Base-by-base conservation (phyloP, 1,140 invertebrate species). In the Saccostrea echinata region DNA sequence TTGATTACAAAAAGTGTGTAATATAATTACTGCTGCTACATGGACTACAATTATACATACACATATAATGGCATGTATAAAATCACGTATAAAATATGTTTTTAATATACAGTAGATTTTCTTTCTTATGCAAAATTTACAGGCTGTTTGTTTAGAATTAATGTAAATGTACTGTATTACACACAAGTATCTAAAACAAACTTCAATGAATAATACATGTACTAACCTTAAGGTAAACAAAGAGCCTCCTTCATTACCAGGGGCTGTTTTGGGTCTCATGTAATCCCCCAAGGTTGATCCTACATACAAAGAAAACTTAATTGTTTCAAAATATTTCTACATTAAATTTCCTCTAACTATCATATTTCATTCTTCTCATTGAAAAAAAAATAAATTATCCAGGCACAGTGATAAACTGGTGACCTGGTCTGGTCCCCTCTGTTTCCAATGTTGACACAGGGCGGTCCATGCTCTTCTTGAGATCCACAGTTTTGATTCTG, bases 191-290 rank as follows among this genome's bases (percentile, higher is more conserved):
- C 6, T 43, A 43, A 43, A 43, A 43, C 6, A 6, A 3, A 3
- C 35, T 43, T 43, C 1, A 3, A 43, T 43, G 35, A 6, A 9
- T 9, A 6, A 43, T 43, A 43, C 43, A 43, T 3, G 0, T 43
- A 43, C 43, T 83, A 61, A 94, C 92, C 93, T 94, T 9, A 94
- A 87, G 21, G 92, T 94, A 85, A 94, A 94, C 8, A 92, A 84
- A 80, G 86, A 90, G 8, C 91, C 91, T 61, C 91, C 92, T 21
- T 92, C 92, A 76, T 86, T 85, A 30, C 92, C 92, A 30, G 93
- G 93, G 4, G 93, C 92, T 86, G 93, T 94, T 80, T 92, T 92
- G 8, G 93, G 93, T 64, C 93, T 88, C 84, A 92, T 89, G 71
- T 91, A 91, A 82, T 93, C 92, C 33, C 91, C 91, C 35, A 92